phyloP scores from a whole-genome alignment of 2,888 invertebrate genomes.

The Thereva nobilitata region DNA sequence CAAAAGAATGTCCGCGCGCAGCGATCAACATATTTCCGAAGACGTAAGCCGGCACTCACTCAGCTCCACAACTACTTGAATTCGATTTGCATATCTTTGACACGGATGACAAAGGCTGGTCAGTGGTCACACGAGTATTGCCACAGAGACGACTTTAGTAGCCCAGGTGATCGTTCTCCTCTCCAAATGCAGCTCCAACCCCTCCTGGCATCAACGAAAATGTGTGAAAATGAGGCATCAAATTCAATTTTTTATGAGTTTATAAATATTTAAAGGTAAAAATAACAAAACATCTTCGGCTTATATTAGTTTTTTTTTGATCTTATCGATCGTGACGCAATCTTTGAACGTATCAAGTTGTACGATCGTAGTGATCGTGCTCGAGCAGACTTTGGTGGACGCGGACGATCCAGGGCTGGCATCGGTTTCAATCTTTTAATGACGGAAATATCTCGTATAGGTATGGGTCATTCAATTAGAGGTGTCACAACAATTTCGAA shows the following conservation, averaged over 20 bases:
- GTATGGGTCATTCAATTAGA: constrained; percentile 31
- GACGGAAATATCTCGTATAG: constrained; percentile 20
- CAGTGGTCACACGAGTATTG: constrained; percentile 27
- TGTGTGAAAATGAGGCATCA: constrained; percentile 33
- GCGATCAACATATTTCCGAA: not conserved
- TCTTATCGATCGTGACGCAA: constrained; percentile 21
- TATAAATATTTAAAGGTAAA: constrained; percentile 34
- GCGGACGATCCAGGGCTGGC: not conserved
- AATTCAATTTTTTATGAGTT: constrained; percentile 34
- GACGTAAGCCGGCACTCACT: not conserved
- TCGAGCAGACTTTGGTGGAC: not conserved
- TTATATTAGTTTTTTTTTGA: constrained; percentile 2
- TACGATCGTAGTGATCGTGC: constrained; percentile 20
- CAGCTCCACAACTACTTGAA: constrained; percentile 8
- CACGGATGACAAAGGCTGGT: constrained; percentile 34
- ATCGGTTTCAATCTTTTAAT: constrained; percentile 12
- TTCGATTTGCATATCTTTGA: constrained; percentile 35
- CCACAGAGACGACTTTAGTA: constrained; percentile 9
- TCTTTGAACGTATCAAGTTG: constrained; percentile 6
- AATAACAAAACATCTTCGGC: constrained; percentile 23
- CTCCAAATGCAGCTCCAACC: not conserved
- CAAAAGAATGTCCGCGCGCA: constrained; percentile 18
- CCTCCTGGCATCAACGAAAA: not conserved
- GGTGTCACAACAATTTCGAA: constrained; percentile 27
- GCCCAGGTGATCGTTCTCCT: constrained; percentile 28